A percentile compares a stretch with the other conserved stretches of the same genome.
Evolutionary conservation across 2,113 vertebrate genomes (phyloP).

Genomic region (Pseudopodoces humilis): DNA sequence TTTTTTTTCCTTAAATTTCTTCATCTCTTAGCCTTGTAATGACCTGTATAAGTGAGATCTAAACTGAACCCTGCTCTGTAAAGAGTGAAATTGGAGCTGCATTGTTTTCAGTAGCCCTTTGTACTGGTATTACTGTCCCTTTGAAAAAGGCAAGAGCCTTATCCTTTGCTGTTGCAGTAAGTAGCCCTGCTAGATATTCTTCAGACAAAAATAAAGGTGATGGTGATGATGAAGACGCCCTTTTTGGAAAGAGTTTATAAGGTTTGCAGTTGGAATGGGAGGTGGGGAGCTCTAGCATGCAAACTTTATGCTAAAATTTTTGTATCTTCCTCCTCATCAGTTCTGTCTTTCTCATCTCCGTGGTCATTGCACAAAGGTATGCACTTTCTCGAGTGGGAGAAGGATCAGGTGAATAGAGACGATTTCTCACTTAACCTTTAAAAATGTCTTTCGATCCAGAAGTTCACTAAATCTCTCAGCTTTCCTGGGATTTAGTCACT

Average conservation of each 20-base stretch:
- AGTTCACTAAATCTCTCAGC: neutral
- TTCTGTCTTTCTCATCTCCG: neutral
- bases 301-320: neutral
- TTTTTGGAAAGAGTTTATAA: neutral
- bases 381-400: neutral
- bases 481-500: neutral
- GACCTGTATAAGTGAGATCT: neutral
- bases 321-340: neutral
- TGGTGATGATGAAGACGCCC: neutral
- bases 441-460: neutral
- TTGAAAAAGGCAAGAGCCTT: neutral
- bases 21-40: neutral
- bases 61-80: neutral
- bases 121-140: neutral
- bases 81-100: neutral
- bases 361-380: neutral
- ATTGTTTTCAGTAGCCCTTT: neutral
- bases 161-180: neutral
- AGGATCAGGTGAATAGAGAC: neutral
- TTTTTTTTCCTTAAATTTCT: neutral
- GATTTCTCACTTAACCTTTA: neutral
- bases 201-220: neutral
- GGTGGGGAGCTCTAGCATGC: neutral
- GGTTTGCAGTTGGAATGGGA: neutral
- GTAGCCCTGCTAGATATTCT: neutral